These are phyloP conservation scores for Sepiola atlantica DNA, from an alignment of 2,888 invertebrate species.

Conservation along the genomic window DNA sequence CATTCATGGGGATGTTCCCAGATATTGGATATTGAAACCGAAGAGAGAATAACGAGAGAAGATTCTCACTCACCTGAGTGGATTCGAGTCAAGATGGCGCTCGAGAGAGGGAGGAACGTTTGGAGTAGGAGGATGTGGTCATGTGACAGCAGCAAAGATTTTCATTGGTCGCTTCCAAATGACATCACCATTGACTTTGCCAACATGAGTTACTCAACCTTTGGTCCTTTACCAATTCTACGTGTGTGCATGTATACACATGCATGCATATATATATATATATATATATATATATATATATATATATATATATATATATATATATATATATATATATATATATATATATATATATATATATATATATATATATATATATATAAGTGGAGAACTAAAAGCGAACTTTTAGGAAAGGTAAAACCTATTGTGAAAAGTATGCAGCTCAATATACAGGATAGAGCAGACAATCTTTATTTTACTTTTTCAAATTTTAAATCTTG, in stretches of 20 bases:
- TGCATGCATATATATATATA: constrained; percentile 46
- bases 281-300: constrained; percentile 43
- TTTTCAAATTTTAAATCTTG: too few species aligned
- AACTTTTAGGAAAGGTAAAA: too few species aligned
- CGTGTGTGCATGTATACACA: constrained; percentile 43
- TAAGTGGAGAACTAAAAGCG: too few species aligned
- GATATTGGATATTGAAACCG: background rate
- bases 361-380: too few species aligned
- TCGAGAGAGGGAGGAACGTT: background rate
- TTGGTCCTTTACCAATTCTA: background rate
- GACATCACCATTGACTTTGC: background rate
- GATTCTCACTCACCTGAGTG: background rate
- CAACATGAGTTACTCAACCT: background rate
- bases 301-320: background rate
- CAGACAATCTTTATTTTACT: too few species aligned
- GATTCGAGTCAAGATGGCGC: constrained; percentile 3
- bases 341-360: background rate
- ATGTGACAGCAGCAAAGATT: background rate
- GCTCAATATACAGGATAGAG: too few species aligned
- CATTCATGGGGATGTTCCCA: background rate
- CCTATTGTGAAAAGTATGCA: too few species aligned
- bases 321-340: background rate
- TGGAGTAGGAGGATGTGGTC: background rate
- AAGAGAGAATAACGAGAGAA: background rate
- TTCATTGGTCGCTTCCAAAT: background rate